Evolutionary conservation across 2,888 invertebrate species (phyloP).

Genomic region (Salticus scenicus): DNA sequence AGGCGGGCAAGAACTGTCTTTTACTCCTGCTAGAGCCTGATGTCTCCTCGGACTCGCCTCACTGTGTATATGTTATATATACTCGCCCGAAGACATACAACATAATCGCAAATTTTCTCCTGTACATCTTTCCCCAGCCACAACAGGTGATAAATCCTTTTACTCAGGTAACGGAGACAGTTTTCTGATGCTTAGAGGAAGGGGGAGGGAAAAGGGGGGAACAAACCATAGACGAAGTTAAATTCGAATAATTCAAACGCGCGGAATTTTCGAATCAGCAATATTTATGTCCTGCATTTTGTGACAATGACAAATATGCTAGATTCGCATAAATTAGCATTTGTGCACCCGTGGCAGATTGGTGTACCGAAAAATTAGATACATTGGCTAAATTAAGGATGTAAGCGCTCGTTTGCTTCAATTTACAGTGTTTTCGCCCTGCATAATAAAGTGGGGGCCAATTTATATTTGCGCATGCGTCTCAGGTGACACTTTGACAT

Average conservation of each 20-base stretch:
- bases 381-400: not conserved
- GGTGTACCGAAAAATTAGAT: not conserved
- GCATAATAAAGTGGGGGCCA: too few species aligned
- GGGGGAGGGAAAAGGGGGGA: too few species aligned
- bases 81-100: constrained; percentile 22
- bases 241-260: not conserved
- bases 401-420: too few species aligned
- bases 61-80: not conserved
- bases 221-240: too few species aligned
- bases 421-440: too few species aligned
- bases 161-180: not conserved
- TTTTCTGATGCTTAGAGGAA: not conserved
- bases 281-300: not conserved
- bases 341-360: not conserved
- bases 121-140: constrained; percentile 27
- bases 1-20: not conserved
- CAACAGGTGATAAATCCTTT: constrained; percentile 53
- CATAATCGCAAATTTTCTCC: constrained; percentile 38
- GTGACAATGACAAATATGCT: not conserved
- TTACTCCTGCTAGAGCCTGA: not conserved
- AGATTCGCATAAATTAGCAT: not conserved
- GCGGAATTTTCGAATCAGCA: constrained; percentile 6
- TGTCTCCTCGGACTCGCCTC: not conserved
- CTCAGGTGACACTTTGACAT: too few species aligned
- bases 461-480: too few species aligned